Base-by-base conservation (phyloP, 2,113 vertebrate species). In the Indri indri region DNA sequence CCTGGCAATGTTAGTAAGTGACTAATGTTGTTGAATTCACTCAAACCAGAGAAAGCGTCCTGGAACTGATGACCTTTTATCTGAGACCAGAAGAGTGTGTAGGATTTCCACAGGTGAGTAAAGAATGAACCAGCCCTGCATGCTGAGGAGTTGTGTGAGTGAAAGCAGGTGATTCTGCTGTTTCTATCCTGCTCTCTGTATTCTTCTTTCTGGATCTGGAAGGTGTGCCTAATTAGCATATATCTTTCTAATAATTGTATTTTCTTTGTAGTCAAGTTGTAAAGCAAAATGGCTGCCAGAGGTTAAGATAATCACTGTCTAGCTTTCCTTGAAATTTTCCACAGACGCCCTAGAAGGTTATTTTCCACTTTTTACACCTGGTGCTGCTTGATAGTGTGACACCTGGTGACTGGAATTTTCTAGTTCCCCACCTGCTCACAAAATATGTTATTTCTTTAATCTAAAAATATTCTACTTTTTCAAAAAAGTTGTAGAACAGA, bases 401-500 rank as follows among this genome's bases (percentile, higher is more conserved):
- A 97, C 96, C 97, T 97, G 97, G 93, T 95, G 96, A 98, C 66
- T 96, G 92, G 92, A 96, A 93, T 97, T 97, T 98, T 96, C 94
- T 96, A 96, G 83, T 76, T 97, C 8, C 89, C 97, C 97, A 98
- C 96, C 97, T 98, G 97, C 94, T 98, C 95, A 77, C 65, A 84
- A 94, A 98, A 96, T 97, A 96, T 97, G 97, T 91, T 97, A 96
- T 97, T 96, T 97, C 90, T 97, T 97, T 97, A 70, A 84, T 96
- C 96, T 97, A 98, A 97, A 97, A 97, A 97, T 97, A 97, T 42
- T 85, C 59, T 82, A 79, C 63, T 88, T 93, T 76, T 73, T 34
- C 52, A n/a, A 95, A 92, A 74, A 88, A 84, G 82, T 76, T 91
- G 63, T 81, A 63, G 73, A 93, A 88, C 40, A 95, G 82, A 92